These are phyloP conservation scores for Sakesphorus luctuosus DNA, from an alignment of 2,113 vertebrate genomes.

Conservation along the genomic window DNA sequence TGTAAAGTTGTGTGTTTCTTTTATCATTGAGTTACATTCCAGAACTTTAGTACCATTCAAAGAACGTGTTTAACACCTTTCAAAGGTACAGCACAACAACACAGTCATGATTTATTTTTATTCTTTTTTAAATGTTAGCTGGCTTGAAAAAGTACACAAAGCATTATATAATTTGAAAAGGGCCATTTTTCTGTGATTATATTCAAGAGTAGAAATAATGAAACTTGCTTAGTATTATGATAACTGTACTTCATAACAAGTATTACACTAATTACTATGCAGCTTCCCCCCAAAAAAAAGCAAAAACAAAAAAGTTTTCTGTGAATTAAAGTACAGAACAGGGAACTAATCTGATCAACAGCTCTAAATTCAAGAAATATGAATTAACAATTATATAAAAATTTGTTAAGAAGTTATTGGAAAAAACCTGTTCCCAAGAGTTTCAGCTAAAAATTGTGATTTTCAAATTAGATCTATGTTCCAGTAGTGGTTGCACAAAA, in stretches of 20 bases:
- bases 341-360: not conserved
- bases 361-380: not conserved
- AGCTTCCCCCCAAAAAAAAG: not conserved
- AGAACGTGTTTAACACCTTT: not conserved
- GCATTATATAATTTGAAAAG: not conserved
- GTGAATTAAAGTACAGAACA: not conserved
- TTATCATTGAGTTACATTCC: not conserved
- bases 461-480: not conserved
- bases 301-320: not conserved
- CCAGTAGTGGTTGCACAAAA: not conserved
- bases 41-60: not conserved
- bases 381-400: not conserved
- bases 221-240: not conserved
- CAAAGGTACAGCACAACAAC: not conserved
- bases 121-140: not conserved
- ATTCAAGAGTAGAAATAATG: not conserved
- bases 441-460: not conserved
- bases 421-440: not conserved
- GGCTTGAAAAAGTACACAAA: not conserved
- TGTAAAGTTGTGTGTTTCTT: not conserved
- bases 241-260: not conserved
- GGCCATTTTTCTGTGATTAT: not conserved
- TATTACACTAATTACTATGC: not conserved
- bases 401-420: not conserved
- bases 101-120: not conserved